phyloP scores from a whole-genome alignment of 1,140 invertebrate species.

The Planococcus citri region DNA sequence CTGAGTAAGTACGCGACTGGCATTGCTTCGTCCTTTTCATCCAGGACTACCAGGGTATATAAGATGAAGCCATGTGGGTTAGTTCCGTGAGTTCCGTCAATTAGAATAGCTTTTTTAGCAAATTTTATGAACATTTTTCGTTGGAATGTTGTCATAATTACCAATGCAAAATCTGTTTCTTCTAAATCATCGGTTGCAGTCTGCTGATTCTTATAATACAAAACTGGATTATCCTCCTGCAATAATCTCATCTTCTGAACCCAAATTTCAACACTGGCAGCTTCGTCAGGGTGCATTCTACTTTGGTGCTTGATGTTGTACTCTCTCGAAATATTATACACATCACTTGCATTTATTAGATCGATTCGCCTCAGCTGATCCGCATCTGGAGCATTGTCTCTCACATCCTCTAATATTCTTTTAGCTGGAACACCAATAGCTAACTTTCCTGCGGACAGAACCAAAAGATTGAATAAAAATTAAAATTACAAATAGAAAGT shows the following conservation, averaged over 20 bases:
- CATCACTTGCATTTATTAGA: too few species aligned
- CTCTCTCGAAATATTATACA: too few species aligned
- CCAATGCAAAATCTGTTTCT: slow-evolving; percentile 18
- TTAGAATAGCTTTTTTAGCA: background rate
- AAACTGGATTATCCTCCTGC: slow-evolving; percentile 6
- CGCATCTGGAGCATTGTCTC: too few species aligned
- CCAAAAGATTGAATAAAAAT: too few species aligned
- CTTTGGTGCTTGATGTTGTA: too few species aligned
- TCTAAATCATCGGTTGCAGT: background rate
- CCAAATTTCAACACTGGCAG: slow-evolving; percentile 20
- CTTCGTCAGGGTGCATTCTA: slow-evolving; percentile 5
- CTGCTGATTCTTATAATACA: slow-evolving; percentile 21
- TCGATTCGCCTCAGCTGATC: too few species aligned
- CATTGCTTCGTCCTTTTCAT: slow-evolving; percentile 22
- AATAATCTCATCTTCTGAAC: slow-evolving; percentile 16
- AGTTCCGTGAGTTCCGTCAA: slow-evolving; percentile 20
- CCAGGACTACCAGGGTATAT: slow-evolving; percentile 15
- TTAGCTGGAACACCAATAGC: too few species aligned
- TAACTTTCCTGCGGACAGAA: too few species aligned
- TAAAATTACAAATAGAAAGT: too few species aligned
- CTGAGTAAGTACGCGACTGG: slow-evolving; percentile 25
- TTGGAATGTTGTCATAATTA: slow-evolving; percentile 22
- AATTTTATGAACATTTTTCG: background rate
- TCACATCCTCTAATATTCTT: too few species aligned
- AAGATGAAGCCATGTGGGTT: slow-evolving; percentile 22